phyloP scores from a whole-genome alignment of 2,113 vertebrate species.

The Muntiacus muntjak region DNA sequence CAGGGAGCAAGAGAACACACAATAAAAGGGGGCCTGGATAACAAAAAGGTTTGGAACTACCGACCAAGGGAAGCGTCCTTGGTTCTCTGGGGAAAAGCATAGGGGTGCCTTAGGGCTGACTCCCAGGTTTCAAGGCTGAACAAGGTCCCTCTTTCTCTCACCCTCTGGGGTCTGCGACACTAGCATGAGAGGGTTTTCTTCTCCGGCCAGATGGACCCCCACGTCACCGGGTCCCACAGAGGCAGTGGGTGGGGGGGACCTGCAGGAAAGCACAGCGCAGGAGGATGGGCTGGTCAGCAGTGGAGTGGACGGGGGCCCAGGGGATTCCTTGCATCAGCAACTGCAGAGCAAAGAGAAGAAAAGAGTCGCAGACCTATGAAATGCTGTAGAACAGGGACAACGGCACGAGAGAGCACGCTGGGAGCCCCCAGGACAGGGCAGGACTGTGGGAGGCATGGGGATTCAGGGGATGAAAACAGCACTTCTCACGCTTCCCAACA shows the following conservation, averaged over 20 bases:
- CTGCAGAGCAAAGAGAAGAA: constrained; percentile 59
- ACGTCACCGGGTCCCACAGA: constrained; percentile 48
- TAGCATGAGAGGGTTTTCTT: constrained; percentile 73
- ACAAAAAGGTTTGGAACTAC: constrained; percentile 36
- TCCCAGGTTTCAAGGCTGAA: constrained; percentile 36
- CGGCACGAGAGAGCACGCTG: neutral
- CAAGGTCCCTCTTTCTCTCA: constrained; percentile 68
- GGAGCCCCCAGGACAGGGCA: neutral
- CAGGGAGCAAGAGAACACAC: neutral
- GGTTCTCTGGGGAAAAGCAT: neutral
- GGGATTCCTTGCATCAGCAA: constrained; percentile 55
- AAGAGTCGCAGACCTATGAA: constrained; percentile 7
- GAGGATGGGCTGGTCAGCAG: constrained; percentile 59
- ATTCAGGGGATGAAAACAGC: neutral
- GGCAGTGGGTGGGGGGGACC: neutral
- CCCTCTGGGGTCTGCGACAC: constrained; percentile 71
- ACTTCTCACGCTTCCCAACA: neutral
- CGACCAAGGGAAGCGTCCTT: neutral
- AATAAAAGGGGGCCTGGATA: neutral
- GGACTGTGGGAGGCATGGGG: neutral
- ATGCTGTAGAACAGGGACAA: neutral
- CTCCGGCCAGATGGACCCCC: constrained; percentile 34
- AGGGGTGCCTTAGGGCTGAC: neutral
- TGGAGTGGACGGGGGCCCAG: constrained; percentile 4
- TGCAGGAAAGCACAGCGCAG: constrained; percentile 39